These are phyloP conservation scores for Mechanitis messenoides DNA, from an alignment of 2,888 invertebrate species.

Conservation along the genomic window DNA sequence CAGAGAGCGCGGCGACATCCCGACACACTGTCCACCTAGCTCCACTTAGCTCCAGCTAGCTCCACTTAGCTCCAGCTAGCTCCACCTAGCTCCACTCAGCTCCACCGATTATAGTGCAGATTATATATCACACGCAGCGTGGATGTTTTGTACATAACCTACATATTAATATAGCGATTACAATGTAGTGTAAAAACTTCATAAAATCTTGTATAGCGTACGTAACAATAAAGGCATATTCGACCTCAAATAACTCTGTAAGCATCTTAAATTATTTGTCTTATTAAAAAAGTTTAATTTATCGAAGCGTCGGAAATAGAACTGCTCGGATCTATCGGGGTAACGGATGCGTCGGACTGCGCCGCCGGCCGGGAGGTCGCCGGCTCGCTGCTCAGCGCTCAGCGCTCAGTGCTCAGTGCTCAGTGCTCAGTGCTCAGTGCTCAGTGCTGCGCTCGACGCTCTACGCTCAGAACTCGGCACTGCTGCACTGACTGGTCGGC, in stretches of 20 bases:
- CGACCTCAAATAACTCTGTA: slow-evolving; percentile 1
- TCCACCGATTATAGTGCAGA: neutral
- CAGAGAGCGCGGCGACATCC: slow-evolving; percentile 25
- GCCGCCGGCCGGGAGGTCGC: slow-evolving; percentile 9
- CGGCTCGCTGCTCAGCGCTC: slow-evolving; percentile 2
- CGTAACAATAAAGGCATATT: slow-evolving; percentile 5
- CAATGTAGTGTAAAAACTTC: slow-evolving; percentile 4
- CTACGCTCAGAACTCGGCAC: slow-evolving; percentile 9
- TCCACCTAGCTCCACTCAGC: neutral
- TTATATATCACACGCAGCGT: slow-evolving; percentile 7
- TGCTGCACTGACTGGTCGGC: neutral
- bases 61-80: neutral
- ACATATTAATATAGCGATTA: neutral
- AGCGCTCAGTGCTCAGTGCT: neutral
- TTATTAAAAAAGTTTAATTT: slow-evolving; percentile 4
- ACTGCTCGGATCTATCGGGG: neutral
- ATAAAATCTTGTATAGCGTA: slow-evolving; percentile 7
- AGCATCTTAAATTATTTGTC: slow-evolving; percentile 2
- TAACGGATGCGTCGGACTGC: slow-evolving; percentile 13
- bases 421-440: slow-evolving; percentile 3
- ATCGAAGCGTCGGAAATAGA: neutral
- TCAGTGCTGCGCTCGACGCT: slow-evolving; percentile 4
- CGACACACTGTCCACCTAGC: slow-evolving; percentile 4
- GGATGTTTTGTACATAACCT: neutral
- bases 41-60: no score